Evolutionary conservation across 1,140 invertebrate species (phyloP).

Genomic region (Saccostrea glomerata): DNA sequence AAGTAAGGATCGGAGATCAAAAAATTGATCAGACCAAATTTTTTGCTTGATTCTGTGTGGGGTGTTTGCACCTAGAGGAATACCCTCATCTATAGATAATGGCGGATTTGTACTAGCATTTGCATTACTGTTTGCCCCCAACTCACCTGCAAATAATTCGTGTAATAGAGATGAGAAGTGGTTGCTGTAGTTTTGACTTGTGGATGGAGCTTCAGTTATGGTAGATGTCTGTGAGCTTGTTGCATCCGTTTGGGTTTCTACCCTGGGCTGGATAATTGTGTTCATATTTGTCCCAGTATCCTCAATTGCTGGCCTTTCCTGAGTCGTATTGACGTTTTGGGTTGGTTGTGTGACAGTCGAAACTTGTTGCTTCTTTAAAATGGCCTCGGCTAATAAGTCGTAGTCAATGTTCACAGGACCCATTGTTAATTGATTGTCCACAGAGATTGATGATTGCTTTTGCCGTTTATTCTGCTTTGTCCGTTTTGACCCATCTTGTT

Average conservation of each 20-base stretch:
- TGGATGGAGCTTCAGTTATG: neutral
- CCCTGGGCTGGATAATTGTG: too few species aligned
- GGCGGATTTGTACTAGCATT: neutral
- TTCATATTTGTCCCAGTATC: neutral
- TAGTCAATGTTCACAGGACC: neutral
- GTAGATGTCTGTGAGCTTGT: neutral
- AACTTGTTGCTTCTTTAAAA: neutral
- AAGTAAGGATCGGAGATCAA: conserved; percentile 27
- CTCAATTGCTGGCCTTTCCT: neutral
- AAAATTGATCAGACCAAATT: conserved; percentile 46
- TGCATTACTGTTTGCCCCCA: neutral
- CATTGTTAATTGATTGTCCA: too few species aligned
- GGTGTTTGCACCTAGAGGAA: conserved; percentile 6
- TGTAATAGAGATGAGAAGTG: neutral
- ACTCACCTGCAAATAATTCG: conserved; percentile 10
- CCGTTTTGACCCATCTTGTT: too few species aligned
- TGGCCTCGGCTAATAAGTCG: neutral
- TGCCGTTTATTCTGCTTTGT: too few species aligned
- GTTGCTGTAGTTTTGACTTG: neutral
- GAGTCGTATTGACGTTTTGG: neutral
- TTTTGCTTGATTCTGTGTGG: conserved; percentile 40
- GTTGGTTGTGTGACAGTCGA: neutral
- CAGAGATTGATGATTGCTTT: too few species aligned
- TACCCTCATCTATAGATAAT: conserved; percentile 10
- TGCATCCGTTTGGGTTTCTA: neutral